Evolutionary conservation across 2,113 vertebrate genomes (phyloP), one percentile per base, ranked within the genome.

Genomic region (Hyperopisus bebe): DNA sequence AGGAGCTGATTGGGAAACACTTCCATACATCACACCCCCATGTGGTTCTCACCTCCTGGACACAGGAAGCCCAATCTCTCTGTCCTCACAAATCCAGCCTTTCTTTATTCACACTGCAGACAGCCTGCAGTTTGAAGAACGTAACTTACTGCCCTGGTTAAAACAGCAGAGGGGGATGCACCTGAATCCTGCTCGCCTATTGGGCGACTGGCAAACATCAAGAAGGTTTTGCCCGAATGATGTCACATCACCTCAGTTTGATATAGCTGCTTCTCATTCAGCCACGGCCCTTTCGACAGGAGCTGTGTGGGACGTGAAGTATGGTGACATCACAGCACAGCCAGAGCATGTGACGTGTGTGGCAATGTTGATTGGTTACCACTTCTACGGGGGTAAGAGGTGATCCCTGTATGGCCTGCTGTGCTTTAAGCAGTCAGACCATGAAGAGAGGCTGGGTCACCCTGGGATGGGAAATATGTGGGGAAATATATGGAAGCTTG

Each of bases 221-320:
- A 46, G 87, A 27, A 27, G 21, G 55, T 77, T 47, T 88, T 39
- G 62, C 88, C 66, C 46, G 9, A 47, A 15, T 62, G 27, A 51
- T 89, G 47, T 35, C 27, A 11, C 48, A 70, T 80, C 87, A 55
- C 90, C 92, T 92, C 91, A 88, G 91, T 91, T 46, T 17, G 89
- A 86, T 83, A 55, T 58, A 11, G 87, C 90, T 13, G 47, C 31
- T 21, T 2, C 83, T 24, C 10, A 27, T 62, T 66, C 80, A 84
- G 82, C 42, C 10, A 53, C 51, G 70, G 19, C 88, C 90, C 74
- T 62, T 53, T 55, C 39, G 42, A 31, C 48, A 50, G 89, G 86
- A 10, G 39, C 62, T 35, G 46, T 27, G 9, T 31, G 24, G 88
- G 91, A 0, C 1, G n/a, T 15, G 31, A 35, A 13, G 66, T n/a